Conservation (phyloP, 2,113 vertebrate genomes). For the Ameiurus melas region DNA sequence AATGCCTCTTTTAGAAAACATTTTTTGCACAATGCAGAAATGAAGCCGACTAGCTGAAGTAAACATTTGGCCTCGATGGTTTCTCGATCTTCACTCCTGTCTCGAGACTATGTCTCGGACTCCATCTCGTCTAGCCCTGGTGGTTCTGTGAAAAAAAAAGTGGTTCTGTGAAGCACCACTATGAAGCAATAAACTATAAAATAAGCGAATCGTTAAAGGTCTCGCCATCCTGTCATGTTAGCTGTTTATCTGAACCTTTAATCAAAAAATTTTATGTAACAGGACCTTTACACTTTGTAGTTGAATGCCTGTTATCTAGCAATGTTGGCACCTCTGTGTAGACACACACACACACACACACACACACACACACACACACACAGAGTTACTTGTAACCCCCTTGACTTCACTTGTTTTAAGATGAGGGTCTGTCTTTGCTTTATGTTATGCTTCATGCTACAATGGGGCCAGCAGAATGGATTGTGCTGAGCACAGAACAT, state of each 20-base stretch:
- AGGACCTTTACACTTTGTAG: background rate
- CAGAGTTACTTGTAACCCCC: background rate
- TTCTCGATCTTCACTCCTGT: background rate
- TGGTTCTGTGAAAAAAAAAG: background rate
- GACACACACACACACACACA: background rate
- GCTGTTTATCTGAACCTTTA: background rate
- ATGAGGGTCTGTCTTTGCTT: conserved; percentile 40
- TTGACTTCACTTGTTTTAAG: background rate
- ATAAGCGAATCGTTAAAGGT: background rate
- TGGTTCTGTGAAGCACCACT: background rate
- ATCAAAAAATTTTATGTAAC: background rate
- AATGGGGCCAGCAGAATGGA: conserved; percentile 66
- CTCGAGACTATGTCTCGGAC: background rate
- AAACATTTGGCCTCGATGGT: background rate
- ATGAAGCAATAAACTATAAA: background rate
- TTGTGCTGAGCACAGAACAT: conserved; percentile 65
- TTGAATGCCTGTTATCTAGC: background rate
- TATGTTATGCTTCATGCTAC: conserved; percentile 48
- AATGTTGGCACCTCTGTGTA: conserved; percentile 7
- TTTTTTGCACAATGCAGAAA: background rate
- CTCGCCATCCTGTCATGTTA: background rate
- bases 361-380: background rate
- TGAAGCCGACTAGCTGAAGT: background rate
- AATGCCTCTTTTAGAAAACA: background rate
- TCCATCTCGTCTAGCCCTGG: background rate